A percentile compares a stretch with the other conserved stretches of the same genome.
Evolutionary conservation across 2,888 invertebrate species (phyloP).

Genomic region (Trimorus sp.): DNA sequence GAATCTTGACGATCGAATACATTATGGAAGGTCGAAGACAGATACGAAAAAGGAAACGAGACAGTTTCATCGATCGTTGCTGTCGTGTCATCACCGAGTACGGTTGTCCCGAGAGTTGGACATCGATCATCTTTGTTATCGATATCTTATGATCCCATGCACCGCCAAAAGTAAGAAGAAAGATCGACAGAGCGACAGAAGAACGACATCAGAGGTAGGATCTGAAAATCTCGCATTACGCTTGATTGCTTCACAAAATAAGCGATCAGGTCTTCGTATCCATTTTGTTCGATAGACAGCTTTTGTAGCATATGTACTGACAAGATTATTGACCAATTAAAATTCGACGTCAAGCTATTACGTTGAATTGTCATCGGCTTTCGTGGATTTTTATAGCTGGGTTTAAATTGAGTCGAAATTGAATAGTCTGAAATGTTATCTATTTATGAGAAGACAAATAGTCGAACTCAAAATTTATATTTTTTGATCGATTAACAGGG

Average conservation of each 20-base stretch:
- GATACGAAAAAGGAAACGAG: constrained; percentile 71
- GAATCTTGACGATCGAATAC: constrained; percentile 50
- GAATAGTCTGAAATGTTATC: constrained; percentile 37
- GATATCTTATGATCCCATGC: constrained; percentile 75
- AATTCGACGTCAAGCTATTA: constrained; percentile 45
- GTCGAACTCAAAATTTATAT: constrained; percentile 18
- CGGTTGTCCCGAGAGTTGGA: constrained; percentile 68
- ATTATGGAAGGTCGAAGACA: constrained; percentile 63
- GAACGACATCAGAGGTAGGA: constrained; percentile 73
- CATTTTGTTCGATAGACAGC: constrained; percentile 58
- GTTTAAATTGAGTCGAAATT: constrained; percentile 11
- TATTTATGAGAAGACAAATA: constrained; percentile 16
- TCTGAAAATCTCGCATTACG: constrained; percentile 77
- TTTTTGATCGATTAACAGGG: constrained; percentile 38
- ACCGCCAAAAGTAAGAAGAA: constrained; percentile 64
- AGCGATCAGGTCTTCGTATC: constrained; percentile 74
- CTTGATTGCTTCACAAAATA: constrained; percentile 78
- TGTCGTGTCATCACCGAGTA: constrained; percentile 69
- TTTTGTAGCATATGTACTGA: constrained; percentile 52
- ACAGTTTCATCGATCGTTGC: constrained; percentile 71
- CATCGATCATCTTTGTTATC: constrained; percentile 81
- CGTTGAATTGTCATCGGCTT: constrained; percentile 20
- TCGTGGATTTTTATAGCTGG: constrained; percentile 13
- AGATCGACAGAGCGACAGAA: constrained; percentile 71
- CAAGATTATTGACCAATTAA: constrained; percentile 58